Percentiles rank a stretch among this genome's conserved stretches.
These are phyloP conservation scores for Rhinogobius similis DNA, from an alignment of 2,113 vertebrate species.

Conservation along the genomic window DNA sequence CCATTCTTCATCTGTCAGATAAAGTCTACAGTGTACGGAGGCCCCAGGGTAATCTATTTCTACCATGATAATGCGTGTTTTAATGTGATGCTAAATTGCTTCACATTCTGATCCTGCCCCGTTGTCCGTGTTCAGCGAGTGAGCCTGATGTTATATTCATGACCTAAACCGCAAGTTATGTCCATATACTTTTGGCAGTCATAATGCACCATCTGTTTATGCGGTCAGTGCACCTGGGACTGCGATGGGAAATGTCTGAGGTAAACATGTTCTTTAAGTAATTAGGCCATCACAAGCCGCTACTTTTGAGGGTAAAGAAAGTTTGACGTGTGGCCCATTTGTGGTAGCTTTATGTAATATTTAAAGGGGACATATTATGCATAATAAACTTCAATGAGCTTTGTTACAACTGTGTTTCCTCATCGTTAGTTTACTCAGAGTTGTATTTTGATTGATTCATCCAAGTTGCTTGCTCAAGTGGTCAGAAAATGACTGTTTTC, in stretches of 20 bases:
- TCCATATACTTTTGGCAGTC: slow-evolving; percentile 4
- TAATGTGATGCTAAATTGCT: background rate
- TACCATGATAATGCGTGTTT: background rate
- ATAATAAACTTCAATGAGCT: too few relatives aligned
- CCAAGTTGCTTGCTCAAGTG: too few relatives aligned
- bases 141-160: background rate
- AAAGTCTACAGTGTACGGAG: slow-evolving; percentile 15
- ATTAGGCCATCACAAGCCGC: slow-evolving; percentile 49
- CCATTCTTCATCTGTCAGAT: slow-evolving; percentile 47
- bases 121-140: background rate
- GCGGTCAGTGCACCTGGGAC: slow-evolving; percentile 41
- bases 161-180: slow-evolving; percentile 14
- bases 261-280: slow-evolving; percentile 32
- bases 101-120: background rate
- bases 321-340: background rate
- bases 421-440: too few relatives aligned
- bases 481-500: too few relatives aligned
- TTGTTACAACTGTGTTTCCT: too few relatives aligned
- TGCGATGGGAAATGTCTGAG: slow-evolving; percentile 40
- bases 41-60: slow-evolving; percentile 42
- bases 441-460: too few relatives aligned
- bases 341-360: background rate
- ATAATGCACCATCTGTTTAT: slow-evolving; percentile 49
- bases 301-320: slow-evolving; percentile 40
- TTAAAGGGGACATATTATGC: background rate